phyloP scores from a whole-genome alignment of 2,797 vertebrate species.

The Paramormyrops hopkinsi region DNA sequence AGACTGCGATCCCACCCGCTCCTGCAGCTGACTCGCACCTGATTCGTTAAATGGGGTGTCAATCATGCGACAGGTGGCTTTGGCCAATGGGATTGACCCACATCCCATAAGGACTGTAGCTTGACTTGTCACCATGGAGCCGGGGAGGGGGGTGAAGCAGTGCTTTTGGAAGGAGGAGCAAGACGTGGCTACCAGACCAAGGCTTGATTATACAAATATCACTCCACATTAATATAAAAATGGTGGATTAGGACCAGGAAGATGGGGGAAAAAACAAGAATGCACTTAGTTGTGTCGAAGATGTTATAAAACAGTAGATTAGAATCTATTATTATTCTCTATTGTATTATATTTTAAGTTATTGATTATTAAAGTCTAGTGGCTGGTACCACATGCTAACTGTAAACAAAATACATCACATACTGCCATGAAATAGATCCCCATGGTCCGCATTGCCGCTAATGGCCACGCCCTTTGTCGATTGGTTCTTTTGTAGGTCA shows the following conservation, averaged over 20 bases:
- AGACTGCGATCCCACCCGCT: background rate
- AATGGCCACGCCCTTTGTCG: background rate
- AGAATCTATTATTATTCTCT: background rate
- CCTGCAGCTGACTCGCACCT: background rate
- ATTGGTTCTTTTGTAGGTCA: slow-evolving; percentile 67
- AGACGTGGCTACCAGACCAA: background rate
- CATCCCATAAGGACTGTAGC: background rate
- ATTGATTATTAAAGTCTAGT: background rate
- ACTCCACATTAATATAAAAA: background rate
- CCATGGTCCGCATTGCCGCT: background rate
- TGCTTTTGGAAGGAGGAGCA: background rate
- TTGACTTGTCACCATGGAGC: background rate
- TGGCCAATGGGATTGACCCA: background rate
- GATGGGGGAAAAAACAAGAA: background rate
- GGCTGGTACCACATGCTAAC: background rate
- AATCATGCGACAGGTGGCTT: background rate
- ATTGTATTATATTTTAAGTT: background rate
- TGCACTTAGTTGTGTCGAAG: background rate
- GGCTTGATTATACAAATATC: background rate
- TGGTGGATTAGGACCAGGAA: background rate
- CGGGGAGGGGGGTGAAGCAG: background rate
- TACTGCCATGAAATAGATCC: background rate
- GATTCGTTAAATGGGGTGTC: background rate
- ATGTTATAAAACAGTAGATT: background rate
- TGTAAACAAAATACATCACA: background rate